Evolutionary conservation across 2,113 vertebrate genomes (phyloP).

Genomic region (Otus sunia): DNA sequence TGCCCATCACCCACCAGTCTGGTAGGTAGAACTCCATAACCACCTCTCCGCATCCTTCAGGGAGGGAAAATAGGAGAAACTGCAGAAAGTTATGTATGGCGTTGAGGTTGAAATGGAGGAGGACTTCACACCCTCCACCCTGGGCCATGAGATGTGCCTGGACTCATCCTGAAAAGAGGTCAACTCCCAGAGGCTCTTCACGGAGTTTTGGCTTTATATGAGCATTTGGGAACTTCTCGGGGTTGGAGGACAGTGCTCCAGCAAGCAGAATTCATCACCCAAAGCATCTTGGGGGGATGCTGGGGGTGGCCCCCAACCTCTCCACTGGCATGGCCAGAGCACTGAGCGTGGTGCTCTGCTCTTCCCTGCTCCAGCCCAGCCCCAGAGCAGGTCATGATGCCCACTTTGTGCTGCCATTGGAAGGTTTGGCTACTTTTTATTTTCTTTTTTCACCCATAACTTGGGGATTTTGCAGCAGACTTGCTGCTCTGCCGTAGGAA

Average conservation of each 20-base stretch:
- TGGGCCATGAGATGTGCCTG: not conserved
- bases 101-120: not conserved
- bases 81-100: rapidly evolving
- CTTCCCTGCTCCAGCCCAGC: not conserved
- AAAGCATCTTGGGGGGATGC: not conserved
- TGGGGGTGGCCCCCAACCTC: not conserved
- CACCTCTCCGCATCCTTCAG: not conserved
- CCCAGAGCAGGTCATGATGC: not conserved
- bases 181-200: not conserved
- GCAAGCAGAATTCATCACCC: not conserved
- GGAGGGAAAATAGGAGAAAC: not conserved
- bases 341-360: not conserved
- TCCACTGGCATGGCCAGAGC: not conserved
- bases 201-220: not conserved
- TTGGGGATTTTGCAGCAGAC: not conserved
- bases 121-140: rapidly evolving
- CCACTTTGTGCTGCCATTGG: not conserved
- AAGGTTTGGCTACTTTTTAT: not conserved
- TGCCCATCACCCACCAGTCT: not conserved
- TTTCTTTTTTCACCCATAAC: not conserved
- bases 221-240: not conserved
- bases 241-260: not conserved
- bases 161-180: not conserved
- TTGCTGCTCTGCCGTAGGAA: rapidly evolving
- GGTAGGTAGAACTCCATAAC: not conserved